Percentiles rank a stretch among this genome's conserved stretches.
phyloP scores from a whole-genome alignment of 92 coral and sea anemone genomes.

The Siderastrea siderea region DNA sequence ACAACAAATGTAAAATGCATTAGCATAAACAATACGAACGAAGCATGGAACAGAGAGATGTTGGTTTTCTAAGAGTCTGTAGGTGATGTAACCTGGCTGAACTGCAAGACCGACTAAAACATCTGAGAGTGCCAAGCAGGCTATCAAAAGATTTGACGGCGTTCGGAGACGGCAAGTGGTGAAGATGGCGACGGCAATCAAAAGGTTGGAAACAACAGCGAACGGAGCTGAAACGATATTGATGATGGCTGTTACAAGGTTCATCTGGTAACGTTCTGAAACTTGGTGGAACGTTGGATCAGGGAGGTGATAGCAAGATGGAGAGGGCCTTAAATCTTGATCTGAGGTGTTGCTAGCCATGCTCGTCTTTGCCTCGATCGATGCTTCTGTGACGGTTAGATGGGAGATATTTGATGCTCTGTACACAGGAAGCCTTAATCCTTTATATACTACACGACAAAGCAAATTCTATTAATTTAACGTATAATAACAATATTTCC shows the following conservation, averaged over 20 bases:
- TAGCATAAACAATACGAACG: slow-evolving; percentile 36
- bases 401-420: too few species aligned
- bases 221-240: slow-evolving; percentile 13
- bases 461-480: not conserved
- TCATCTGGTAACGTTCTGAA: slow-evolving; percentile 12
- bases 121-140: slow-evolving; percentile 40
- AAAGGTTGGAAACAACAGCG: too few species aligned
- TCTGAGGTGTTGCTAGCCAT: not conserved
- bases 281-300: slow-evolving; percentile 27
- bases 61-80: slow-evolving; percentile 40
- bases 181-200: not conserved
- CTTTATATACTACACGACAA: not conserved
- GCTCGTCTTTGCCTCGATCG: not conserved
- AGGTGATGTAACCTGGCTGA: slow-evolving; percentile 40
- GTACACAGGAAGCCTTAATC: not conserved
- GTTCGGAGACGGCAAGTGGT: slow-evolving; percentile 9
- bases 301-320: slow-evolving; percentile 9
- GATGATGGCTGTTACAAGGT: slow-evolving; percentile 40
- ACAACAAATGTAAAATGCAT: not conserved
- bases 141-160: slow-evolving; percentile 46
- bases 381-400: not conserved
- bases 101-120: slow-evolving; percentile 31
- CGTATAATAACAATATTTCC: not conserved
- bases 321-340: not conserved
- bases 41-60: slow-evolving; percentile 30